Base-by-base conservation (phyloP, 1,140 invertebrate genomes). In the Drosophila trapezifrons region DNA sequence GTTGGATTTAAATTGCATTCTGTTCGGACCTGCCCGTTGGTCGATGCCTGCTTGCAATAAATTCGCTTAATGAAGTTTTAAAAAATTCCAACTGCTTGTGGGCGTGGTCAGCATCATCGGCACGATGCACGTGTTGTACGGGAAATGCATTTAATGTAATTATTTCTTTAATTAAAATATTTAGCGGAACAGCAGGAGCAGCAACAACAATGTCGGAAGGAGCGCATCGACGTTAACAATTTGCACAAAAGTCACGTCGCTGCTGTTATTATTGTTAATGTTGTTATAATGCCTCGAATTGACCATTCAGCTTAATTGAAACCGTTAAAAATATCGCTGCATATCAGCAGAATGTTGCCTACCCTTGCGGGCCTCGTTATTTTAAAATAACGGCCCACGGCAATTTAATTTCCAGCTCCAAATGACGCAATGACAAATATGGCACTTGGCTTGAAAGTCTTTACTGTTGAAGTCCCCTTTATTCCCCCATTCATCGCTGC, bases 161-260 rank as follows among this genome's bases (percentile, higher is more conserved):
- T 86, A 86, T 87, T 86, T 86, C 83, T 87, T 87, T 86, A 86
- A 86, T 86, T 86, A 87, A 86, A 87, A 86, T 86, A 86, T 85
- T 86, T 85, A 78, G 70, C 57, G 65, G 66, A 69, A 59, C 74
- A 73, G 78, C 74, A 47, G 57, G 79, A 52, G 67, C 52, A 40
- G 27, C 65, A 69, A 78, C 51, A 70, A 51, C 49, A 78, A 54
- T 29, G 71, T 58, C 42, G 35, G 29, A 25, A 37, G 47, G 27
- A 43, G 40, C 57, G 60, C 40, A 15, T 20, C 72, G 52, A 66
- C 62, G 58, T 70, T 78, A 60, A 86, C 78, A 86, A 72, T 76
- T 86, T 78, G 72, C 58, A 80, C 78, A 85, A 84, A 85, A 85
- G 81, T 77, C 81, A 85, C 76, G 77, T 85, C 49, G 63, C 56